Evolutionary conservation across 2,797 vertebrate genomes (phyloP).

Genomic region (Balearica regulorum): DNA sequence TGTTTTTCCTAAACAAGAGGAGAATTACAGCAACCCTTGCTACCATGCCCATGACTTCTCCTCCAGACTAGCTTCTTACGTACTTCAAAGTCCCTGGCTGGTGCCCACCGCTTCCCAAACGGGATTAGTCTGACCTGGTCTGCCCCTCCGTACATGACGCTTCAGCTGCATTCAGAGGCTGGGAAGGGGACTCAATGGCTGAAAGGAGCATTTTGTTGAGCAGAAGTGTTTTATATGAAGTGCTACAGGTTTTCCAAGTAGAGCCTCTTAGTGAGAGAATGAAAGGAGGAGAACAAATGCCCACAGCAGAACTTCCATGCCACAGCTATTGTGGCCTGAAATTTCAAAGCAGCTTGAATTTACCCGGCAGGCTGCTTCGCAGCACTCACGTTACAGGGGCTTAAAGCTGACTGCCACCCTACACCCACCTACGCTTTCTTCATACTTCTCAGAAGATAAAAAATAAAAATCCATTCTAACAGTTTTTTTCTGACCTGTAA

Average conservation of each 20-base stretch:
- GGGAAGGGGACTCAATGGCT: not conserved
- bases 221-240: not conserved
- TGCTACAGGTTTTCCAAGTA: not conserved
- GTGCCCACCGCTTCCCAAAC: not conserved
- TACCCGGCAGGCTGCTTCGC: not conserved
- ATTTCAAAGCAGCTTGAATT: not conserved
- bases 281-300: not conserved
- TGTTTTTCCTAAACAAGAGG: not conserved
- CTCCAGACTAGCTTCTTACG: not conserved
- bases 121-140: not conserved
- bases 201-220: not conserved
- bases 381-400: rapidly evolving
- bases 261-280: not conserved
- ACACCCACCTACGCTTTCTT: not conserved
- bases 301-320: not conserved
- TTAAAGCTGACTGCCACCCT: not conserved
- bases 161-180: not conserved
- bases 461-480: not conserved
- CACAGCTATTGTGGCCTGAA: not conserved
- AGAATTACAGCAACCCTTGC: not conserved
- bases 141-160: not conserved
- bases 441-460: not conserved
- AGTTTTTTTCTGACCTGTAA: not conserved
- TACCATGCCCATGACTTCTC: not conserved
- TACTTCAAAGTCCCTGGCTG: not conserved